These are phyloP conservation scores for Amaurobius ferox DNA, from an alignment of 2,888 invertebrate species.

Conservation along the genomic window DNA sequence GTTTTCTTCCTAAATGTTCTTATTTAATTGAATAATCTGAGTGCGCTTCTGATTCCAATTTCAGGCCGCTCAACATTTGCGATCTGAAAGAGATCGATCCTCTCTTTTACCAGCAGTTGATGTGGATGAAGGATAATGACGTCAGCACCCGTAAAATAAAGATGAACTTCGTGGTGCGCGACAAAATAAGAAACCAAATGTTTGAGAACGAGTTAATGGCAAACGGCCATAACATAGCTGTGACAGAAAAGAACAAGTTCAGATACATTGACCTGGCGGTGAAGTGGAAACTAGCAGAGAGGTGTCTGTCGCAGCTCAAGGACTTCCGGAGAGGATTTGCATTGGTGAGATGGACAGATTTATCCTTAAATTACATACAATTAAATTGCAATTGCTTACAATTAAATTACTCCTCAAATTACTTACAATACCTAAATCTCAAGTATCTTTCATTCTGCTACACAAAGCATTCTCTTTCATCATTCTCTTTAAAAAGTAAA, in stretches of 20 bases:
- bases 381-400: too few species aligned
- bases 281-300: constrained; percentile 33
- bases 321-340: constrained; percentile 32
- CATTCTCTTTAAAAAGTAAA: too few species aligned
- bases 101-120: constrained; percentile 5
- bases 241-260: constrained; percentile 49
- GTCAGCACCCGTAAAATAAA: neutral
- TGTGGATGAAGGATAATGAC: constrained; percentile 35
- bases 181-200: neutral
- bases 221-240: neutral
- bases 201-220: constrained; percentile 5
- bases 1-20: too few species aligned
- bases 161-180: constrained; percentile 24
- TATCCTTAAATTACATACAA: too few species aligned
- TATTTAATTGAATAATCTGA: too few species aligned
- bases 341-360: constrained; percentile 27
- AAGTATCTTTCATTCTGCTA: too few species aligned
- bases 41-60: neutral
- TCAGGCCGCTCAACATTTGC: constrained; percentile 13
- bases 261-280: constrained; percentile 24
- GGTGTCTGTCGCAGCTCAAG: constrained; percentile 18
- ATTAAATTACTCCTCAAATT: too few species aligned
- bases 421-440: too few species aligned
- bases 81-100: constrained; percentile 45
- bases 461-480: too few species aligned